Base-by-base conservation (phyloP, 1,140 invertebrate species). In the Psilanteris sp. region DNA sequence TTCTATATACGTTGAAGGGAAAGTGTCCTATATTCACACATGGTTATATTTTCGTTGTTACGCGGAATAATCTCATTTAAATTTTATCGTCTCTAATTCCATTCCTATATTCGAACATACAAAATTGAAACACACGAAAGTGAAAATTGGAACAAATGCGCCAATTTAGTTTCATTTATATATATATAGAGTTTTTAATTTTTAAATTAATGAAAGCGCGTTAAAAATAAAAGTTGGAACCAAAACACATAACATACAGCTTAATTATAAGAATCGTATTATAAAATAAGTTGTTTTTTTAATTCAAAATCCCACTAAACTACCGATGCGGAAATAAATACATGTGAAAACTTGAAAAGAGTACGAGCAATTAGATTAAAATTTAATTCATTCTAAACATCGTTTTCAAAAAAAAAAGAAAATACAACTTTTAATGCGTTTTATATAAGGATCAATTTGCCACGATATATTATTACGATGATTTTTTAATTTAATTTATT, bases 21-120 rank as follows among this genome's bases (percentile, higher is more conserved):
- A 68, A 68, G 64, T 68, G 52, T 15, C 43, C 64, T 31, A 68
- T 68, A 68, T 68, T 57, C 18, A 7, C 9, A 22, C 46, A 7
- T 32, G 9, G 27, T 41, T 52, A 26, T 4, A 50, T 52, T 66
- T 66, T 44, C 44, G 10, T 66, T 36, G 20, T 59, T 18, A 22
- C 14, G 11, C 14, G 3, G 16, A 50, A 41, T 50, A 50, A 41
- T 41, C 24, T 39, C 8, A 62, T 41, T 29, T 41, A 15, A 29
- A 20, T 22, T 52, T 37, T 24, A 54, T 37, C 34, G 20, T 11
- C n/a, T n/a, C n/a, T n/a, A n/a, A n/a, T n/a, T n/a, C n/a, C n/a
- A n/a, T n/a, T n/a, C n/a, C n/a, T n/a, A n/a, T n/a, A n/a, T n/a
- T n/a, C n/a, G n/a, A n/a, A n/a, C n/a, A n/a, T n/a, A n/a, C n/a